Evolutionary conservation across 1,140 invertebrate genomes (phyloP), one percentile per base, ranked within the genome.

Genomic region (Drosophila chauvacae): DNA sequence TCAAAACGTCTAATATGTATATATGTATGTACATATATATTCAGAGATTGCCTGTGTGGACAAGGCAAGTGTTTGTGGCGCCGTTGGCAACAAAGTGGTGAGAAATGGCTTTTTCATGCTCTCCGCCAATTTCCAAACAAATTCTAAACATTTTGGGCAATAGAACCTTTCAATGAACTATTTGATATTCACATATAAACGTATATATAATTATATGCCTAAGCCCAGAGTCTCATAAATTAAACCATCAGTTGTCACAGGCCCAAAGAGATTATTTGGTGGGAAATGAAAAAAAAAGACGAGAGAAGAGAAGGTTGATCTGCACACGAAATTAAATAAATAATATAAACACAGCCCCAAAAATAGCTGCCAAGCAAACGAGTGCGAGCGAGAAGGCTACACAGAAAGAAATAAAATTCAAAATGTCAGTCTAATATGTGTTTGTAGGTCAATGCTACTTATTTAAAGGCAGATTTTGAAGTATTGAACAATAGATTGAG

Each of bases 221-320:
- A 44, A 13, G 23, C 39, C 16, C 26, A 62, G 26, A 77, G 61
- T 28, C 56, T 82, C 83, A 86, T 86, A 86, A 86, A 86, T 86
- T 82, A 87, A 77, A 79, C 77, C 84, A 87, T 88, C 83, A 87
- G 82, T 85, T 85, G 82, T 85, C 82, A 81, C 69, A 75, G 64
- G 9, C 64, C 23, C 66, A 47, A 47, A 62, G 55, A 70, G 66
- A 82, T 79, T 73, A 87, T 66, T 72, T 47, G 33, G 72, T 45
- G 50, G 55, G 48, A 18, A 33, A 18, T 10, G 2, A 20, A 13
- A 14, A 20, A 53, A 35, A 16, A 20, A 20, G 3, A 0, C 4
- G 10, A 41, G 50, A 41, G 42, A 62, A 33, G 37, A 44, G 57
- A 33, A 37, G 48, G 48, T 23, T 45, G 57, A 77, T 61, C 55